Conservation (phyloP, 2,888 invertebrate species). For the Malacosoma neustria region DNA sequence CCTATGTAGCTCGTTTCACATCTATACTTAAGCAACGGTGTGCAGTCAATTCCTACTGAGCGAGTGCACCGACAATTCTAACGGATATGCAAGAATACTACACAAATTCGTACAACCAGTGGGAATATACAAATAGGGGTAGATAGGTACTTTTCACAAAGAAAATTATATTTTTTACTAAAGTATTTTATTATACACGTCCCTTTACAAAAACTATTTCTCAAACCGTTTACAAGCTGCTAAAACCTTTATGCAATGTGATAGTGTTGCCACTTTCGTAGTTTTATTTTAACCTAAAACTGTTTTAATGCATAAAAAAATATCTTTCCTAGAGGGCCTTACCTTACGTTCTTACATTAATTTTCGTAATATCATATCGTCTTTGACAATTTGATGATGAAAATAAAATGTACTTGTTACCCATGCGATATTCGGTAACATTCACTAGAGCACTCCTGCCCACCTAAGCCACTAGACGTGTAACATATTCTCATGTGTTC, state of each 20-base stretch:
- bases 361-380: constrained; percentile 68
- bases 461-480: constrained; percentile 25
- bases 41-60: constrained; percentile 43
- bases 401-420: constrained; percentile 41
- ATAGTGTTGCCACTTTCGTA: background rate
- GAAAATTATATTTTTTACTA: constrained; percentile 51
- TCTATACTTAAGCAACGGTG: constrained; percentile 24
- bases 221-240: constrained; percentile 69
- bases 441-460: constrained; percentile 34
- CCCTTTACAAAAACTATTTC: constrained; percentile 59
- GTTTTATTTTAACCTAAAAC: constrained; percentile 10
- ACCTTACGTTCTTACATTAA: constrained; percentile 70
- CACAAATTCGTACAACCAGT: background rate
- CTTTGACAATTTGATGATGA: constrained; percentile 68
- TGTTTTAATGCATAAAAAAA: constrained; percentile 72
- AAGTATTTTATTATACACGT: constrained; percentile 65
- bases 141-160: constrained; percentile 31
- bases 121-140: constrained; percentile 17
- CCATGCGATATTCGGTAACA: constrained; percentile 32
- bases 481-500: constrained; percentile 54
- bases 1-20: constrained; percentile 22
- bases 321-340: constrained; percentile 70
- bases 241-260: constrained; percentile 58
- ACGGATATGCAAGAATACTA: constrained; percentile 2
- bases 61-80: constrained; percentile 45